Evolutionary conservation across 1,140 invertebrate species (phyloP).

Genomic region (Leptopilina clavipes): DNA sequence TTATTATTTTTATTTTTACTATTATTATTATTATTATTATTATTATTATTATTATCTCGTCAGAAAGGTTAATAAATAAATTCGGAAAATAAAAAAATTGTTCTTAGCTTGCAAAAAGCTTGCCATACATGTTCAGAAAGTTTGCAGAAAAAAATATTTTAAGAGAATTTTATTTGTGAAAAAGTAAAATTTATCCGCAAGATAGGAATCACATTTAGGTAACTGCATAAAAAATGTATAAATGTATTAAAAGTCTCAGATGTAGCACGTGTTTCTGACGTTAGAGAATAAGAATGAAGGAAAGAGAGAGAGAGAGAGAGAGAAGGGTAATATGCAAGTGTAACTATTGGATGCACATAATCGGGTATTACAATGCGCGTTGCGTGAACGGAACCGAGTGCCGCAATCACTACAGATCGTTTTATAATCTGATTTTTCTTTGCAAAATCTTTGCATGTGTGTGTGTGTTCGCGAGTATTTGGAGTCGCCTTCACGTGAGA

Average conservation of each 20-base stretch:
- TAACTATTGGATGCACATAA: conserved; percentile 52
- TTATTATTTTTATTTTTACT: too few relatives aligned
- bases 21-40: too few relatives aligned
- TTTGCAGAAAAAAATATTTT: too few relatives aligned
- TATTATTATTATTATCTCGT: too few relatives aligned
- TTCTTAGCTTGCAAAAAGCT: too few relatives aligned
- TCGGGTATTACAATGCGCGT: conserved; percentile 56
- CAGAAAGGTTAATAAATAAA: too few relatives aligned
- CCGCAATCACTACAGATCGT: conserved; percentile 27
- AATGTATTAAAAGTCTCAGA: not conserved
- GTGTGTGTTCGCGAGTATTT: conserved; percentile 42
- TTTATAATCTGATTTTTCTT: conserved; percentile 26
- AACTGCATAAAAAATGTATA: too few relatives aligned
- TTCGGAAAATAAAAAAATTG: too few relatives aligned
- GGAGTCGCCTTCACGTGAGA: conserved; percentile 52
- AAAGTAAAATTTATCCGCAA: too few relatives aligned
- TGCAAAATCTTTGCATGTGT: not conserved
- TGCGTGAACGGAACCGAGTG: conserved; percentile 54
- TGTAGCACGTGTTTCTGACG: conserved; percentile 2
- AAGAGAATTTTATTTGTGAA: too few relatives aligned
- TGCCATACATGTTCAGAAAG: too few relatives aligned
- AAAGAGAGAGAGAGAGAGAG: not conserved
- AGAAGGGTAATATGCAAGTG: conserved; percentile 34
- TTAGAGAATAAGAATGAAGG: not conserved
- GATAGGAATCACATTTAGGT: too few relatives aligned